Conservation (phyloP, 2,797 vertebrate species). For the Gobio occitaniae region DNA sequence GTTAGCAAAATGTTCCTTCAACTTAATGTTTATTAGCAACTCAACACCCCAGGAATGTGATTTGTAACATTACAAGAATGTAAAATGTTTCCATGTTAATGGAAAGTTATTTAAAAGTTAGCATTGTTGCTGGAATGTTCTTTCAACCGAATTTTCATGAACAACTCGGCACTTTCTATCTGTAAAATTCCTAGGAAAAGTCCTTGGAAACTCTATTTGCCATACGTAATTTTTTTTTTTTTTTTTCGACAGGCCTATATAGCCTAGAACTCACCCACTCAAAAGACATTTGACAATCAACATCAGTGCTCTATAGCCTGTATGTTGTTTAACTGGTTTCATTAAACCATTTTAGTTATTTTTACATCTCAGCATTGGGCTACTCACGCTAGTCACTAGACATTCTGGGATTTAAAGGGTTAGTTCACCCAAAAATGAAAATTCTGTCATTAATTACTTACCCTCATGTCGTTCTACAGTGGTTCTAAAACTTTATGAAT, state of each 20-base stretch:
- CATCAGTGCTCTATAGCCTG: not conserved
- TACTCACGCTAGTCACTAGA: not conserved
- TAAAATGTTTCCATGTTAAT: not conserved
- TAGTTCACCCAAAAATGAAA: too few relatives aligned
- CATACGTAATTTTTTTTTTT: too few relatives aligned
- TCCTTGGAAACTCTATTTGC: too few relatives aligned
- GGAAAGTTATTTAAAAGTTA: not conserved
- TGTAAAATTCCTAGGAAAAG: not conserved
- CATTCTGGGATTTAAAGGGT: not conserved
- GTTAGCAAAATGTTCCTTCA: too few relatives aligned
- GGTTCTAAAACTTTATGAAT: too few relatives aligned
- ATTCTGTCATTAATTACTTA: too few relatives aligned
- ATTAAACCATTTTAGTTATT: not conserved
- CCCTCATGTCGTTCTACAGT: too few relatives aligned
- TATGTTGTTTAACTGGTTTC: slow-evolving; percentile 12
- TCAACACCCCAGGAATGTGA: too few relatives aligned
- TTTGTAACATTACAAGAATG: too few relatives aligned
- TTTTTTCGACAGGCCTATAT: not conserved
- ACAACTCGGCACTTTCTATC: not conserved
- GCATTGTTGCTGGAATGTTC: not conserved
- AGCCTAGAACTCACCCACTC: not conserved
- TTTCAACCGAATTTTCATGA: not conserved
- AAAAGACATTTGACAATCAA: not conserved
- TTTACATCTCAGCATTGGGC: not conserved
- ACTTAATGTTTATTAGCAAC: too few relatives aligned